Evolutionary conservation across 2,888 invertebrate species (phyloP).

Genomic region (Hesperia comma): DNA sequence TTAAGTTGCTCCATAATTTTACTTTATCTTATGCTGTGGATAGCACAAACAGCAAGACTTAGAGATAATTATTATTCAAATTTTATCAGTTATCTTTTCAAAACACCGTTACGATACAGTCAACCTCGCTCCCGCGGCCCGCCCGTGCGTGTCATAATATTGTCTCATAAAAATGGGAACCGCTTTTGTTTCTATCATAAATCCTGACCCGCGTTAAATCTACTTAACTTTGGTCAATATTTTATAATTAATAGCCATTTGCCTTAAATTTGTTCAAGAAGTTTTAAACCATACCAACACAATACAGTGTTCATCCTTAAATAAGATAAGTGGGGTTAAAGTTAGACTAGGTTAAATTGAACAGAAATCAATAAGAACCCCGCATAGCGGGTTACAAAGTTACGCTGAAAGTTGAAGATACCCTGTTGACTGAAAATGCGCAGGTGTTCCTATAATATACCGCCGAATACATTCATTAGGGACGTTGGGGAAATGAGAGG

Average conservation of each 20-base stretch:
- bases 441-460: no score
- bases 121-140: background rate
- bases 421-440: no score
- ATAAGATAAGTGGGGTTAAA: no score
- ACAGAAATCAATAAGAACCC: no score
- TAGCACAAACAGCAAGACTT: background rate
- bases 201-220: constrained; percentile 8
- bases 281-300: no score
- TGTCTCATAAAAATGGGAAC: constrained; percentile 29
- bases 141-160: constrained; percentile 13
- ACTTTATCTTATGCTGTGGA: background rate
- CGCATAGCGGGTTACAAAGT: no score
- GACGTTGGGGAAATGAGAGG: no score
- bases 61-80: background rate
- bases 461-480: no score
- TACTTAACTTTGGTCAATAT: background rate
- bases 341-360: no score
- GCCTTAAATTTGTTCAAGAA: background rate
- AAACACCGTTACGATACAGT: constrained; percentile 29
- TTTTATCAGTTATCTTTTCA: constrained; percentile 11
- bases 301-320: no score
- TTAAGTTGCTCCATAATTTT: no score
- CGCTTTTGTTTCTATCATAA: constrained; percentile 31
- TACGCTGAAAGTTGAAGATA: no score
- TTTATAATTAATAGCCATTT: background rate